Percentiles rank a stretch among this genome's conserved stretches.
phyloP scores from a whole-genome alignment of 2,113 vertebrate species.

The Syngnathus floridae region DNA sequence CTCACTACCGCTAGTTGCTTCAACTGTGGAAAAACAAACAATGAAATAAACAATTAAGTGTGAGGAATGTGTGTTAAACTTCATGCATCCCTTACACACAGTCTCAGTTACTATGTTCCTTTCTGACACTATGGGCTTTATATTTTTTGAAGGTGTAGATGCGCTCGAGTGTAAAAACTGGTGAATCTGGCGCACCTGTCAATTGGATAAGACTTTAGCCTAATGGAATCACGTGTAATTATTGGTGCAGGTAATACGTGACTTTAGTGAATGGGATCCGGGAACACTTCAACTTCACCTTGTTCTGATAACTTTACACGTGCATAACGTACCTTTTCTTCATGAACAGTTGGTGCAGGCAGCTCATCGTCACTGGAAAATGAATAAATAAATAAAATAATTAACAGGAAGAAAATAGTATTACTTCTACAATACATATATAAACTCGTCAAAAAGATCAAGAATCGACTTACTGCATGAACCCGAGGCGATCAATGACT shows the following conservation, averaged over 20 bases:
- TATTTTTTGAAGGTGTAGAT: neutral
- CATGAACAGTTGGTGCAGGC: constrained; percentile 72
- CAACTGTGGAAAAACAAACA: constrained; percentile 56
- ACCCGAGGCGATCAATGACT: constrained; percentile 81
- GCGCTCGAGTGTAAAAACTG: too few species aligned
- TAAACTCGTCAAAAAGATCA: neutral
- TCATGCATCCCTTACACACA: neutral
- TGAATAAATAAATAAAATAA: neutral
- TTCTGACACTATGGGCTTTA: neutral
- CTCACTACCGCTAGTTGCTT: constrained; percentile 80
- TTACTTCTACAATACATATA: neutral
- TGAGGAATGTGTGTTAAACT: neutral
- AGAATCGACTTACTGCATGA: constrained; percentile 74
- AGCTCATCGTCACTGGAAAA: constrained; percentile 77
- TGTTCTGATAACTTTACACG: neutral
- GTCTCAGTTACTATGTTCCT: neutral
- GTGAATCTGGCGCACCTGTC: too few species aligned
- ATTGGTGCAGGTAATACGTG: too few species aligned
- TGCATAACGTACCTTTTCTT: constrained; percentile 77
- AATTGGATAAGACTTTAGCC: too few species aligned
- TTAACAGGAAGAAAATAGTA: neutral
- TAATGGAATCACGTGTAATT: too few species aligned
- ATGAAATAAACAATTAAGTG: neutral
- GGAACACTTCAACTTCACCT: neutral
- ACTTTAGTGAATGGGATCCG: neutral